Evolutionary conservation across 1,140 invertebrate species (phyloP).

Genomic region (Hyphantria cunea): DNA sequence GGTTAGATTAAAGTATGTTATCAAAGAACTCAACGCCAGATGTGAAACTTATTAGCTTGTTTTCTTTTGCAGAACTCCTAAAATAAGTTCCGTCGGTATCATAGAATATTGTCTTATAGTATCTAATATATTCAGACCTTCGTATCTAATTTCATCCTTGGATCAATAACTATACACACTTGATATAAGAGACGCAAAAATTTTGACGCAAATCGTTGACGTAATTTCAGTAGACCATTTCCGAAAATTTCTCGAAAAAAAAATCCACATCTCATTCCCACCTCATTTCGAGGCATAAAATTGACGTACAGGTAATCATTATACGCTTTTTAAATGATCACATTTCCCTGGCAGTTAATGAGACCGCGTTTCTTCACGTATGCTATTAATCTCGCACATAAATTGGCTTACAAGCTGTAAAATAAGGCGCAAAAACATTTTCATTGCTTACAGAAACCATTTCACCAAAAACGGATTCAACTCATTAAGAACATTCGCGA

Average conservation of each 20-base stretch:
- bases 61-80: not conserved
- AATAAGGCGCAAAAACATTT: slow-evolving; percentile 29
- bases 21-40: slow-evolving; percentile 5
- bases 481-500: slow-evolving; percentile 23
- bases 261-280: too few species aligned
- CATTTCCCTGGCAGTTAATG: slow-evolving; percentile 11
- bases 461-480: slow-evolving; percentile 14
- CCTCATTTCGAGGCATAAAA: slow-evolving; percentile 11
- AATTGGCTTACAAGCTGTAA: slow-evolving; percentile 26
- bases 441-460: slow-evolving; percentile 15
- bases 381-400: slow-evolving; percentile 28
- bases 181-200: not conserved
- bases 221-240: not conserved
- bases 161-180: not conserved
- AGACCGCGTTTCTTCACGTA: slow-evolving; percentile 17
- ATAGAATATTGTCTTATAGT: slow-evolving; percentile 16
- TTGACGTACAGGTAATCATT: slow-evolving; percentile 14
- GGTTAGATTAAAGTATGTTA: too few species aligned
- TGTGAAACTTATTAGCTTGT: not conserved
- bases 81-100: slow-evolving; percentile 1
- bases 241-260: not conserved
- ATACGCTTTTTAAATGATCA: not conserved
- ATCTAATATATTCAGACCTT: not conserved
- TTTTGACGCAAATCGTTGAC: not conserved
- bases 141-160: not conserved